Percentiles rank a stretch among this genome's conserved stretches.
phyloP scores from a whole-genome alignment of 1,140 invertebrate species.

The Drosophila nasuta region DNA sequence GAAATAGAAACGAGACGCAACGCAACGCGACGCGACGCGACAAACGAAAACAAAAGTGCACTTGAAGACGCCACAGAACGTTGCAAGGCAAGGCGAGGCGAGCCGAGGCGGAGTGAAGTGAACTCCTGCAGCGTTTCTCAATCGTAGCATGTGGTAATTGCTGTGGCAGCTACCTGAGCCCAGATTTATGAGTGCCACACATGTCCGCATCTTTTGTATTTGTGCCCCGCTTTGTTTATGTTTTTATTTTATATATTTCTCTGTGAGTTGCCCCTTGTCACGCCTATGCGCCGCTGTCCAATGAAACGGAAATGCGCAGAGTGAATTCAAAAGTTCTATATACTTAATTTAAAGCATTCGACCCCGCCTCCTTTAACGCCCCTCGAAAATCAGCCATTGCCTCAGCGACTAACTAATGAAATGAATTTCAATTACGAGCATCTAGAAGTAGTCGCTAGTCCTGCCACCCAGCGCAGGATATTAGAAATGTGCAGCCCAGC shows the following conservation, averaged over 20 bases:
- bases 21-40: neutral
- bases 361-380: neutral
- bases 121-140: conserved; percentile 70
- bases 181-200: conserved; percentile 65
- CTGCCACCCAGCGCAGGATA: conserved; percentile 59
- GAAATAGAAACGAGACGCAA: conserved; percentile 24
- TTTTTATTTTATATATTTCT: conserved; percentile 7
- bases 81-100: neutral
- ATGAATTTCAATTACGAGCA: conserved; percentile 76
- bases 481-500: conserved; percentile 81
- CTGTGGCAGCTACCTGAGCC: conserved; percentile 44
- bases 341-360: conserved; percentile 30
- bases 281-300: conserved; percentile 32
- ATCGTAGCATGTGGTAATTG: conserved; percentile 81
- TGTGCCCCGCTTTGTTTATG: conserved; percentile 5
- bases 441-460: conserved; percentile 12
- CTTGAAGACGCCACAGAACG: conserved; percentile 69
- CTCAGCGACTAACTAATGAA: conserved; percentile 48
- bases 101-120: conserved; percentile 6
- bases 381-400: neutral
- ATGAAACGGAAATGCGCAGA: neutral
- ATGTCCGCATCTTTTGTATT: conserved; percentile 1
- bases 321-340: conserved; percentile 15
- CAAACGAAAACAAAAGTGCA: conserved; percentile 52
- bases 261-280: conserved; percentile 55